Conservation (phyloP, 2,888 invertebrate species). For the Agriopis leucophaearia region DNA sequence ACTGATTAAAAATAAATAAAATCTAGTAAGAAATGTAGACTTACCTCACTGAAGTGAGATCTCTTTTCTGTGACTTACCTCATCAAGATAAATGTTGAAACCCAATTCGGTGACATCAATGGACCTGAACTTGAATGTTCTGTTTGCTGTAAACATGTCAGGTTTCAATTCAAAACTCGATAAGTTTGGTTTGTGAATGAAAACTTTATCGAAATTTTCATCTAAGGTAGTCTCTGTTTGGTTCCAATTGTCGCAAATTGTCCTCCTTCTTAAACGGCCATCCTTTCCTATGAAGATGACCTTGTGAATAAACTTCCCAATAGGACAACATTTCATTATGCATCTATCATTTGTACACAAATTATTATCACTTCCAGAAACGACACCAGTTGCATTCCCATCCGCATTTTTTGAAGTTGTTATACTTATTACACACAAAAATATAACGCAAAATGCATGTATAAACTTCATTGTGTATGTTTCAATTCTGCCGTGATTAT, state of each 20-base stretch:
- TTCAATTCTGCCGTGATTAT: background rate
- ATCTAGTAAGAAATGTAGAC: too few species aligned
- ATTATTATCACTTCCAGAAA: background rate
- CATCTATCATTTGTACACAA: background rate
- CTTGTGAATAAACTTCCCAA: slow-evolving; percentile 2
- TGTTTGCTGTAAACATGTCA: background rate
- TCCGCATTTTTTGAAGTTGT: background rate
- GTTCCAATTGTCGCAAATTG: background rate
- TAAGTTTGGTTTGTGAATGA: slow-evolving; percentile 4
- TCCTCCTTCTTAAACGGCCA: background rate
- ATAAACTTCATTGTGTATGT: background rate
- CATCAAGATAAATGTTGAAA: background rate
- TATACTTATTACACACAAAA: background rate
- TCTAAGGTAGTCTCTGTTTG: background rate
- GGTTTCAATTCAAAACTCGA: background rate
- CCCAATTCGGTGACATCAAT: background rate
- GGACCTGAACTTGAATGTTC: background rate
- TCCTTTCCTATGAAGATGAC: background rate
- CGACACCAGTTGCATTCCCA: background rate
- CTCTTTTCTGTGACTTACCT: too few species aligned
- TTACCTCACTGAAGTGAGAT: too few species aligned
- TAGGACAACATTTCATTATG: slow-evolving; percentile 8
- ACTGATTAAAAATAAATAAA: too few species aligned
- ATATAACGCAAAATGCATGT: background rate
- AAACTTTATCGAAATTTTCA: background rate